A percentile compares a stretch with the other conserved stretches of the same genome.
Evolutionary conservation across 1,140 invertebrate species (phyloP).

Genomic region (Globodera rostochiensis): DNA sequence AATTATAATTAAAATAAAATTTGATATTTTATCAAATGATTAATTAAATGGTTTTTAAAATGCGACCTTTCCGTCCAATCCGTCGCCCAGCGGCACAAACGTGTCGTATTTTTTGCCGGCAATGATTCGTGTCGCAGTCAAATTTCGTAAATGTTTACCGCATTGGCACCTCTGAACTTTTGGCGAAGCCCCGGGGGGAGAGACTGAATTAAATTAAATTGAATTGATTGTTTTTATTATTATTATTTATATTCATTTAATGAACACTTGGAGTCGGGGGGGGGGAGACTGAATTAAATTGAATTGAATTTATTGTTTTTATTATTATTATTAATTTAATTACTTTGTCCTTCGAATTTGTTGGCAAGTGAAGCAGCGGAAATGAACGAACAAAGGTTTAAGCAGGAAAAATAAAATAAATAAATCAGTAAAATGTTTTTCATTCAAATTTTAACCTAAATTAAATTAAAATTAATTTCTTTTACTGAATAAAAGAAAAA

Average conservation of each 20-base stretch:
- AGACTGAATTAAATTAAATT: background rate
- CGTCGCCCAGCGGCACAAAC: background rate
- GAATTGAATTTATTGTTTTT: background rate
- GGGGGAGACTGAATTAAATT: background rate
- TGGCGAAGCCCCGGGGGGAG: background rate
- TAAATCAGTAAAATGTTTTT: background rate
- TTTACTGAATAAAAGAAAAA: too few species aligned
- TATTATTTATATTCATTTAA: background rate
- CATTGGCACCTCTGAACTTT: conserved; percentile 1
- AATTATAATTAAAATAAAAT: too few species aligned
- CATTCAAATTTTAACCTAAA: background rate
- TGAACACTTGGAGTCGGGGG: background rate
- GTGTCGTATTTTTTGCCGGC: background rate
- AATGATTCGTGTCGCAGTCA: background rate
- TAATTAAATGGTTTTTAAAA: too few species aligned
- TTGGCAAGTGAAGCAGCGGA: background rate
- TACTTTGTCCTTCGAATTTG: background rate
- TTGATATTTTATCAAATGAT: too few species aligned
- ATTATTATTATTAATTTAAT: background rate
- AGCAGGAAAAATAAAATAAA: background rate
- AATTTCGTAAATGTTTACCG: background rate
- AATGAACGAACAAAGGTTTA: background rate
- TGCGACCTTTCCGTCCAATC: conserved; percentile 7
- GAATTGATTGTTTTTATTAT: background rate
- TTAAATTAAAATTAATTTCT: background rate